Percentiles rank a stretch among this genome's conserved stretches.
Evolutionary conservation across 2,888 invertebrate species (phyloP).

Genomic region (Melieria omissa): DNA sequence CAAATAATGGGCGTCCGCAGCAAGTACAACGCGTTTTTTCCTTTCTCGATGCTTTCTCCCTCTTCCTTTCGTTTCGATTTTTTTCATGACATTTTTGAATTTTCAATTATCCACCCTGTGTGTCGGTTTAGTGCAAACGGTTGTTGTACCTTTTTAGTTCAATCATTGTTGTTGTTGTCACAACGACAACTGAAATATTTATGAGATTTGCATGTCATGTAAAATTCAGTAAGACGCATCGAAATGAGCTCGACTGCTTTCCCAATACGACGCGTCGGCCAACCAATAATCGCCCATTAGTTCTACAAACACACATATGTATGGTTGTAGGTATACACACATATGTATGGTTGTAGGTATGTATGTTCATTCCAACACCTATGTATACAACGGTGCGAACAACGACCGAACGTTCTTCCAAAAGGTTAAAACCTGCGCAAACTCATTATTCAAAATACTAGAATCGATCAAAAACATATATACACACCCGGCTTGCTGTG

Average conservation of each 20-base stretch:
- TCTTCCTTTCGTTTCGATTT: too few relatives aligned
- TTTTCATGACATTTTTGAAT: too few relatives aligned
- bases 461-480: not conserved
- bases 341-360: not conserved
- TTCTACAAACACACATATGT: not conserved
- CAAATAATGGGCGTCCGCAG: too few relatives aligned
- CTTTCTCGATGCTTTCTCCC: too few relatives aligned
- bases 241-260: not conserved
- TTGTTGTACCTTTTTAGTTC: too few relatives aligned
- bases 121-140: too few relatives aligned
- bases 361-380: not conserved
- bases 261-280: not conserved
- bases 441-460: conserved; percentile 45
- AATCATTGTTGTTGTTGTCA: too few relatives aligned
- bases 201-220: conserved; percentile 52
- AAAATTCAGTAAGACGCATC: conserved; percentile 48
- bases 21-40: too few relatives aligned
- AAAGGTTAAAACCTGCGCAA: conserved; percentile 47
- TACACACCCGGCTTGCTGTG: too few relatives aligned
- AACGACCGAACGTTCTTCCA: not conserved
- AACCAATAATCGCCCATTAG: not conserved
- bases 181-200: conserved; percentile 50
- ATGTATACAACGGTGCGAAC: too few relatives aligned
- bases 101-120: too few relatives aligned
- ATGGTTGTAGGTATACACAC: not conserved